phyloP scores from a whole-genome alignment of 2,797 vertebrate species.

The Hydrophis major region DNA sequence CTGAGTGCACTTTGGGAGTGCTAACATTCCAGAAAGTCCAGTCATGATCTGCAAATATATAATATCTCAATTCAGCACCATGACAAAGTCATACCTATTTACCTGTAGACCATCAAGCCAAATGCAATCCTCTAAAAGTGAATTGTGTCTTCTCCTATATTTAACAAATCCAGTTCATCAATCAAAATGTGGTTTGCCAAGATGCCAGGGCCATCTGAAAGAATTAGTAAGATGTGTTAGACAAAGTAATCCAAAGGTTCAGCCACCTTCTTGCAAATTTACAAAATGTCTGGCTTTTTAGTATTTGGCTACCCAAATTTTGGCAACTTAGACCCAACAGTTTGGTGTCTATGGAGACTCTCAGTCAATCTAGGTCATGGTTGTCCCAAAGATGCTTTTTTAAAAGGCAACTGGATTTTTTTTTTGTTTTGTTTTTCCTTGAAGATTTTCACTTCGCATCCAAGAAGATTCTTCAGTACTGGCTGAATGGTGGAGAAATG shows the following conservation, averaged over 20 bases:
- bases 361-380: neutral
- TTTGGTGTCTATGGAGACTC: neutral
- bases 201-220: neutral
- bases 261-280: neutral
- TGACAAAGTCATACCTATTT: neutral
- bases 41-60: neutral
- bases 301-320: neutral
- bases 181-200: neutral
- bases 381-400: neutral
- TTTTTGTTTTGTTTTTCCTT: neutral
- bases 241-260: neutral
- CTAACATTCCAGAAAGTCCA: conserved; percentile 7
- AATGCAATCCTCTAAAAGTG: too few species aligned
- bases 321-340: neutral
- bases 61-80: neutral
- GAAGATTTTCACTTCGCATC: neutral
- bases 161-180: neutral
- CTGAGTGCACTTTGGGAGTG: conserved; percentile 29
- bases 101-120: neutral
- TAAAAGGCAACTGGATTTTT: neutral
- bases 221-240: neutral
- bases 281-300: neutral
- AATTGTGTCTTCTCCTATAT: too few species aligned
- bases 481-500: neutral
- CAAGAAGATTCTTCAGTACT: neutral